phyloP scores from a whole-genome alignment of 2,113 vertebrate species.

The Nanorana parkeri region DNA sequence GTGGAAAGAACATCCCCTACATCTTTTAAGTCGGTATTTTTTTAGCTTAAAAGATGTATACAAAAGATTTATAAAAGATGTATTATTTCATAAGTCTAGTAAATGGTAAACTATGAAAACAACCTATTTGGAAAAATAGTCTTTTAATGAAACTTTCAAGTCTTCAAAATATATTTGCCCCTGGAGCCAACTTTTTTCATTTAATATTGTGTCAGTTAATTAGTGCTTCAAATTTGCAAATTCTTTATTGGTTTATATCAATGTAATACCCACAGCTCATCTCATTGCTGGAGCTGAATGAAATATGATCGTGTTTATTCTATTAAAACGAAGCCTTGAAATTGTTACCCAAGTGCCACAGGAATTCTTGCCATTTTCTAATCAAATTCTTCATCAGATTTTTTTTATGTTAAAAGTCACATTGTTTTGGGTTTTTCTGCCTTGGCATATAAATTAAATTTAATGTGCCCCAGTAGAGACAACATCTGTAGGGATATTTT shows the following conservation, averaged over 20 bases:
- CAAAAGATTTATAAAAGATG: too few relatives aligned
- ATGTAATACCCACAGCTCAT: conserved; percentile 87
- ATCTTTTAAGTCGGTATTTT: too few relatives aligned
- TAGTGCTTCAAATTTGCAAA: conserved; percentile 88
- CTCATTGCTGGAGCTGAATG: conserved; percentile 88
- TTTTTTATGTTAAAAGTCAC: conserved; percentile 82
- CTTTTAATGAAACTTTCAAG: conserved; percentile 85
- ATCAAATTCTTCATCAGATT: conserved; percentile 85
- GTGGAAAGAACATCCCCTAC: not conserved
- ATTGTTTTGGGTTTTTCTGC: conserved; percentile 85
- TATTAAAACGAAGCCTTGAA: conserved; percentile 86
- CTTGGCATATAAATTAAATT: conserved; percentile 86
- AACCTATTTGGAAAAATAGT: conserved; percentile 60
- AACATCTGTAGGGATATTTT: conserved; percentile 83
- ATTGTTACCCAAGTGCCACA: conserved; percentile 88
- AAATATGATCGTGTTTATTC: conserved; percentile 89
- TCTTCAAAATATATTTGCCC: conserved; percentile 86
- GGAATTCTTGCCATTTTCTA: conserved; percentile 87
- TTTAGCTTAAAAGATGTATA: conserved; percentile 3
- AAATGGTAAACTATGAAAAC: conserved; percentile 66
- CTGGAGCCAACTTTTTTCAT: conserved; percentile 87
- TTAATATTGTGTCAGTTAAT: conserved; percentile 90
- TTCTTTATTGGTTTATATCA: conserved; percentile 88
- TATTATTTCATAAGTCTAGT: conserved; percentile 55
- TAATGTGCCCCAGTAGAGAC: conserved; percentile 79